Evolutionary conservation across 2,888 invertebrate species (phyloP), one percentile per base, ranked within the genome.

Genomic region (Augochlorella aurata): DNA sequence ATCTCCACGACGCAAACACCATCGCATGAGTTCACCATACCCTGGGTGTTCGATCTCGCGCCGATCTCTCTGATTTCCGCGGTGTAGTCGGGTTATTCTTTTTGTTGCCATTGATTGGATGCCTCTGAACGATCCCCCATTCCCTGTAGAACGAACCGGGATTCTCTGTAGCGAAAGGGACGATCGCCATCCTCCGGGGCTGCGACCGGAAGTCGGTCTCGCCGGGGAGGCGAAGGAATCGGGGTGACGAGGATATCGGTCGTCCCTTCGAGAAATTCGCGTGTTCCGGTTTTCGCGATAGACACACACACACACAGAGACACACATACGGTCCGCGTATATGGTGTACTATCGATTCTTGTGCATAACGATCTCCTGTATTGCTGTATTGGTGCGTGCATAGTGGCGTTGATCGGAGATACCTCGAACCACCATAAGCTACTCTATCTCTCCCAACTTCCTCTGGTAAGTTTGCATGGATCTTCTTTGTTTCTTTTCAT

Each of bases 381-480:
- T 81, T 81, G 81, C 79, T 88, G 82, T 91, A 90, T 92, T 92
- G 89, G 90, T 91, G 92, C 92, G 91, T 90, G 88, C 90, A 90
- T 92, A 93, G 93, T 93, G 93, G 95, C 95, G 93, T 94, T 94
- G 92, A 94, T 95, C 92, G 95, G 95, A 93, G 94, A 94, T 86
- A 95, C 95, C 92, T 94, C 94, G 93, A 94, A 95, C 92, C 95
- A 95, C 90, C 95, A 95, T 94, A 95, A 94, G 93, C 94, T 95
- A 90, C 94, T 95, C 92, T 95, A 95, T 93, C 94, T 95, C 89
- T 95, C 95, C 84, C 95, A 95, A 94, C 94, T 94, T 88, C 94
- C 94, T 81, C 91, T 94, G 94, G 94, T 95, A 94, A 94, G 95
- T 94, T 93, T 94, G 93, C 93, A 93, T 93, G 93, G 65, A 44